Base-by-base conservation (phyloP, 2,113 vertebrate genomes). In the Protomyctophum bolini region DNA sequence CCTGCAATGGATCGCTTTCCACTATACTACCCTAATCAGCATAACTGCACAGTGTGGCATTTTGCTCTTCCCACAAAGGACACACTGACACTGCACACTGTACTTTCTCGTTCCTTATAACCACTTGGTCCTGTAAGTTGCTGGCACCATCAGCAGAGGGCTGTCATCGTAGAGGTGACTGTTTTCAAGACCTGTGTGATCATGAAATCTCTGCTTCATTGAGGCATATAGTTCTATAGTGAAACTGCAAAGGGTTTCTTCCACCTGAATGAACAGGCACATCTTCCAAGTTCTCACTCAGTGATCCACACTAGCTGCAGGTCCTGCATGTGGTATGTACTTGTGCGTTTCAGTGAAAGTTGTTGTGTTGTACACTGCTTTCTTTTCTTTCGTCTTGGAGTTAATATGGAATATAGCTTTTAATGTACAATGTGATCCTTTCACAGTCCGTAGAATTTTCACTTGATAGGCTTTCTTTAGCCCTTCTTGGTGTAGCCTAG, bases 1-100 rank as follows among this genome's bases (percentile, higher is more conserved):
- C 77, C 88, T 74, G 71, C 49, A 11, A 82, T 84, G 83, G 81
- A 90, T 91, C 86, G 76, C 81, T 84, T 83, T 80, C 80, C 85
- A 57, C 77, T 77, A 21, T 21, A 41, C 33, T 41, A 83, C 81
- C 73, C 79, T 91, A 87, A 90, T 82, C 83, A 88, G 82, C 83
- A 83, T 77, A 91, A 84, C 83, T 57, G 63, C 77, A 80, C 73
- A 79, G 76, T 87, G 76, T 85, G 84, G 85, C 70, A 68, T 77
- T 80, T 82, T 70, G 63, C 47, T 41, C 62, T 70, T 50, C 9
- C 75, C 58, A 73, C 52, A 71, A 59, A 75, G 68, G 51, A 83
- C 54, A 41, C 33, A 41, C 61, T 75, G 80, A 41, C 33, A 41
- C 61, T 75, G 80, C 72, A 84, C 76, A 70, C 63, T 52, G 15